phyloP scores from a whole-genome alignment of 2,888 invertebrate species.

The Baccha elongata region DNA sequence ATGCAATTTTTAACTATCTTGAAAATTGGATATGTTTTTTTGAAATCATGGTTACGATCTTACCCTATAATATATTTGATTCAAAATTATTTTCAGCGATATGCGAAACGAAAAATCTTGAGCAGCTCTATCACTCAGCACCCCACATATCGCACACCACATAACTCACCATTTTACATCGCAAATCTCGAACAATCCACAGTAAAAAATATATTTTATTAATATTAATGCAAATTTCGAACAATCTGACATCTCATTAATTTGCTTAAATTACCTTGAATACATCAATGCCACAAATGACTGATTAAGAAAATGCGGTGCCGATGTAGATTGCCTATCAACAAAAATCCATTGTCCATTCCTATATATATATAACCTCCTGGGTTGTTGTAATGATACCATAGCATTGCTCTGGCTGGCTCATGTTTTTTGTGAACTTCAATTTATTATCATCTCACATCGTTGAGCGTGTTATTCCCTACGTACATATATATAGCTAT shows the following conservation, averaged over 20 bases:
- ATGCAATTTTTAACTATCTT: too few relatives aligned
- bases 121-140: too few relatives aligned
- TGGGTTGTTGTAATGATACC: conserved; percentile 15
- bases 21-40: too few relatives aligned
- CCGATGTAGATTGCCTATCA: conserved; percentile 73
- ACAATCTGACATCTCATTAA: conserved; percentile 72
- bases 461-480: conserved; percentile 45
- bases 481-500: too few relatives aligned
- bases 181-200: conserved; percentile 17
- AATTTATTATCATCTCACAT: conserved; percentile 72
- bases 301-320: conserved; percentile 66
- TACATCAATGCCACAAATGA: conserved; percentile 72
- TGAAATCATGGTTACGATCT: too few relatives aligned
- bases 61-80: too few relatives aligned
- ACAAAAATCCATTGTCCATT: conserved; percentile 63
- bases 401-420: conserved; percentile 14
- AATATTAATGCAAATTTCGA: conserved; percentile 70
- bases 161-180: background rate
- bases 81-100: too few relatives aligned
- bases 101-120: too few relatives aligned
- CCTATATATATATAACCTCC: background rate
- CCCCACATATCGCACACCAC: too few relatives aligned
- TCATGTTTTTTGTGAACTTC: conserved; percentile 67
- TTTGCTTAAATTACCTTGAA: conserved; percentile 71
- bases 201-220: background rate